phyloP scores from a whole-genome alignment of 2,888 invertebrate genomes.

The Oscheius sp. region DNA sequence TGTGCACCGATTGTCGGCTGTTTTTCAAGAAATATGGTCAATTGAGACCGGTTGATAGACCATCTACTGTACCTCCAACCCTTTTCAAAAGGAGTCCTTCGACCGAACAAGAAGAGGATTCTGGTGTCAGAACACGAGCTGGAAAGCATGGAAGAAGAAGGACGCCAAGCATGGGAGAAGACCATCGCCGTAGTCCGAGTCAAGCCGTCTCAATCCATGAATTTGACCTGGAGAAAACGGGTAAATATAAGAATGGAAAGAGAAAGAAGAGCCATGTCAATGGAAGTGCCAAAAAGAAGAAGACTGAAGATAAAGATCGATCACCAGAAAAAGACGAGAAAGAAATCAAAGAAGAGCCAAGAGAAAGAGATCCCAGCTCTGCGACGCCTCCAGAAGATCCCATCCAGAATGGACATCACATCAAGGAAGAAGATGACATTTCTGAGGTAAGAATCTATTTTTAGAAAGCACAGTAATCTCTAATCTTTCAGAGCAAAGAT shows the following conservation, averaged over 20 bases:
- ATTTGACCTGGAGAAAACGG: slow-evolving; percentile 34
- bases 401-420: slow-evolving; percentile 4
- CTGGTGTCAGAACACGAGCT: slow-evolving; percentile 51
- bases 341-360: background rate
- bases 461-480: background rate
- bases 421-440: slow-evolving; percentile 17
- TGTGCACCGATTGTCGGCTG: slow-evolving; percentile 82
- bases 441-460: too few species aligned
- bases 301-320: slow-evolving; percentile 1
- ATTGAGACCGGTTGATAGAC: slow-evolving; percentile 73
- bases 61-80: slow-evolving; percentile 71
- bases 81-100: slow-evolving; percentile 60
- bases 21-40: slow-evolving; percentile 83
- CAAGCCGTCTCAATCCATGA: slow-evolving; percentile 29
- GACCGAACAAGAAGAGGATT: slow-evolving; percentile 45
- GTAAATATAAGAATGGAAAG: slow-evolving; percentile 28
- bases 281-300: slow-evolving; percentile 32
- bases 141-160: slow-evolving; percentile 46
- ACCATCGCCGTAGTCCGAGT: slow-evolving; percentile 28
- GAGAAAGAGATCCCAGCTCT: background rate
- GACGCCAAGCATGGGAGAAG: slow-evolving; percentile 32
- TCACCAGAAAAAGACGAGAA: background rate
- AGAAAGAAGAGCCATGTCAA: slow-evolving; percentile 27
- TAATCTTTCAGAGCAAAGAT: background rate
- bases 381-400: slow-evolving; percentile 15